phyloP scores from a whole-genome alignment of 92 coral and sea anemone genomes.

The Zoanthus sansibaricus region DNA sequence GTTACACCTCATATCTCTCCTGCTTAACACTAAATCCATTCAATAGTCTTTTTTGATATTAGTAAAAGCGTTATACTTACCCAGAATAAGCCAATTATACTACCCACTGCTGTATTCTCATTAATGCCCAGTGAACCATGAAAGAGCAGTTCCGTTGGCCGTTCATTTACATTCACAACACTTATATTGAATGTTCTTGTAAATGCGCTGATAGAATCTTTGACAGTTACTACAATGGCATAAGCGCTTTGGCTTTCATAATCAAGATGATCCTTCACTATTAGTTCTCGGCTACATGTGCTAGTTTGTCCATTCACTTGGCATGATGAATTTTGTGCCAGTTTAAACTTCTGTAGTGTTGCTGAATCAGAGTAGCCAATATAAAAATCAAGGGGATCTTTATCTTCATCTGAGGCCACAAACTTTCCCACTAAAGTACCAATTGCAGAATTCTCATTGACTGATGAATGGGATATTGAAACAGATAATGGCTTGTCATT shows the following conservation, averaged over 20 bases:
- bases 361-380: slow-evolving; percentile 69
- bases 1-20: too few species aligned
- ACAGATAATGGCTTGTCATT: slow-evolving; percentile 84
- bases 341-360: slow-evolving; percentile 66
- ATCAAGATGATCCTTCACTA: slow-evolving; percentile 76
- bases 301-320: slow-evolving; percentile 52
- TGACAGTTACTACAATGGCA: slow-evolving; percentile 67
- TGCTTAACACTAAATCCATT: too few species aligned
- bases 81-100: slow-evolving; percentile 79
- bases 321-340: slow-evolving; percentile 50
- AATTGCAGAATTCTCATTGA: slow-evolving; percentile 67
- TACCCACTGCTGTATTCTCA: slow-evolving; percentile 77
- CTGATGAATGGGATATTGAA: slow-evolving; percentile 58
- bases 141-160: slow-evolving; percentile 69
- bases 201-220: slow-evolving; percentile 71
- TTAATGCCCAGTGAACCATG: slow-evolving; percentile 65
- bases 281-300: slow-evolving; percentile 67
- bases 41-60: too few species aligned
- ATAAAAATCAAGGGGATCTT: slow-evolving; percentile 74
- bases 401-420: slow-evolving; percentile 82
- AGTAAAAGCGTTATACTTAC: slow-evolving; percentile 51
- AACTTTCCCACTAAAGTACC: slow-evolving; percentile 75
- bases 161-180: slow-evolving; percentile 80
- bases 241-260: slow-evolving; percentile 69
- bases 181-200: slow-evolving; percentile 63